These are phyloP conservation scores for Pteropus alecto DNA, from an alignment of 2,113 vertebrate genomes.

Conservation along the genomic window DNA sequence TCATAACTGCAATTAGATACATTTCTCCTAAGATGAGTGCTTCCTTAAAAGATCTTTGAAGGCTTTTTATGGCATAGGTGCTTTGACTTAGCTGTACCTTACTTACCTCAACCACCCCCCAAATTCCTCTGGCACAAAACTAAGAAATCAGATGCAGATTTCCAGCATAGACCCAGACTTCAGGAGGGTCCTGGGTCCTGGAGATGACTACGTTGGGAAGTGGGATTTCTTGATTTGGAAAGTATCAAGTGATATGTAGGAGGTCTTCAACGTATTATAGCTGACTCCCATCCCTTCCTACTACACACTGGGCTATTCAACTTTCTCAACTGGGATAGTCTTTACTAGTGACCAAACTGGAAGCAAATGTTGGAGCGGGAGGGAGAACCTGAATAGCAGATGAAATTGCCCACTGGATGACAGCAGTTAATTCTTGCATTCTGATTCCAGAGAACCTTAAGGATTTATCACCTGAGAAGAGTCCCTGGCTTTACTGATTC, in stretches of 20 bases:
- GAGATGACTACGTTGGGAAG: background rate
- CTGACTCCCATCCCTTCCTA: background rate
- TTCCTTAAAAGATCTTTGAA: background rate
- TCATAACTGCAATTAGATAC: background rate
- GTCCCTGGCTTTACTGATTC: background rate
- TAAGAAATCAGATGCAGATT: slow-evolving; percentile 71
- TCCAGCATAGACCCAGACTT: background rate
- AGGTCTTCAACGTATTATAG: background rate
- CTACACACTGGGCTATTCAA: background rate
- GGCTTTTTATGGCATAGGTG: background rate
- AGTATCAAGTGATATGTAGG: background rate
- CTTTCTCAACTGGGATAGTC: background rate
- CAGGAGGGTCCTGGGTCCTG: too few relatives aligned
- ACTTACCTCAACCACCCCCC: accelerated
- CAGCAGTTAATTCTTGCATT: background rate
- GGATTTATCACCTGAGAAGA: background rate
- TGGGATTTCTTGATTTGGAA: background rate
- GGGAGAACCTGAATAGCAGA: background rate
- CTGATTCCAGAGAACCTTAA: background rate
- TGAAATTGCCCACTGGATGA: background rate
- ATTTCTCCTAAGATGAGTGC: background rate
- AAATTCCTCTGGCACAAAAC: background rate
- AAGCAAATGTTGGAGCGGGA: background rate
- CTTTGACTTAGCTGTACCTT: background rate
- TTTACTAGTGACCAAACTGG: background rate